Base-by-base conservation (phyloP, 1,140 invertebrate genomes). In the Homarus americanus region DNA sequence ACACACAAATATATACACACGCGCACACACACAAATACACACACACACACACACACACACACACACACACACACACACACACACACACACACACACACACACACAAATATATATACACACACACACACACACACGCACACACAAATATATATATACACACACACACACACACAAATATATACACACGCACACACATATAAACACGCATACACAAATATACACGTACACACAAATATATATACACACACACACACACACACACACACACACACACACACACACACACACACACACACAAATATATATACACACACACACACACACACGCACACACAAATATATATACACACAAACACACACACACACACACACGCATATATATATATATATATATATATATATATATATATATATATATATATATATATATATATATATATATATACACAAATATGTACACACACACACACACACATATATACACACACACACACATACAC, bases 331-430 rank as follows among this genome's bases (percentile, higher is more conserved):
- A 58, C 24, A 58, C 24, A 58, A 2, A 58, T 58, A 58, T 58
- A 58, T 58, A 58, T 58, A 17, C 15, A 58, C 15, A 58, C 24
- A 58, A 17, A 58, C 24, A 58, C 24, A 58, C 15, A 58, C 24
- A 58, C 15, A 58, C 15, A 58, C 15, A 58, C 24, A 58, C 24
- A 58, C 15, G 24, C 24, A 58, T 58, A 58, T 17, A 58, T 58
- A 58, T 58, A 58, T 58, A 58, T 58, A 58, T 58, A 58, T 58
- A 58, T 58, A 58, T 58, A 58, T 58, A 58, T 17, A 58, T 58
- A 58, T 17, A 58, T 58, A 58, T 58, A 58, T 58, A 58, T 58
- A 58, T 58, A 58, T 58, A 58, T 58, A 58, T 58, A 58, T 20
- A 58, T 58, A 58, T 58, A 58, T 58, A 58, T 58, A 58, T 58